phyloP scores from a whole-genome alignment of 2,113 vertebrate species.

The Chloropsis hardwickii region DNA sequence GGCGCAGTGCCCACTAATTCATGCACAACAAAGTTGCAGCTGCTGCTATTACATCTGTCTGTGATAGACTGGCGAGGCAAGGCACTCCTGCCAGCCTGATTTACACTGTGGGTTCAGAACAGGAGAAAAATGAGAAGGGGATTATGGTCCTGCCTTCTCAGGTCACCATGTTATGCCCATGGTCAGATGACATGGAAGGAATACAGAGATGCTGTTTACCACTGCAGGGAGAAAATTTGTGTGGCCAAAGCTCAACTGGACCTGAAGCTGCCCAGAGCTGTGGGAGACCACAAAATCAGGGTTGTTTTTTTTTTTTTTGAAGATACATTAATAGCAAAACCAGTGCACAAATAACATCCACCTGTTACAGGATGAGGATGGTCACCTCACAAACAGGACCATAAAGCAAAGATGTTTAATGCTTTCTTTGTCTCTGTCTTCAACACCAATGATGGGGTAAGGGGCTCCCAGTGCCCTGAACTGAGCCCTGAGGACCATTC shows the following conservation, averaged over 20 bases:
- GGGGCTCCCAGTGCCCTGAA: neutral
- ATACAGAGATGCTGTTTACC: neutral
- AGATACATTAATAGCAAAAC: neutral
- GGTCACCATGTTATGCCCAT: neutral
- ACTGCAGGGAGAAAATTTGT: neutral
- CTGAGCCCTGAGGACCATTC: neutral
- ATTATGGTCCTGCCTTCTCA: neutral
- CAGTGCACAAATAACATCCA: neutral
- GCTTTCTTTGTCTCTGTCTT: neutral
- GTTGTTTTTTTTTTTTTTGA: rapidly evolving
- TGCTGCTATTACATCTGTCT: neutral
- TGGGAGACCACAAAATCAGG: neutral
- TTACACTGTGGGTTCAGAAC: neutral
- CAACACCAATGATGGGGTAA: too few relatives aligned
- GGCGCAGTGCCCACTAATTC: neutral
- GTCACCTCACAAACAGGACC: neutral
- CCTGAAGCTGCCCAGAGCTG: neutral
- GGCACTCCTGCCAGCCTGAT: neutral
- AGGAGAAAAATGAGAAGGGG: neutral
- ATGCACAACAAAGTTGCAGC: neutral
- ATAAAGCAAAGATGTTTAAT: neutral
- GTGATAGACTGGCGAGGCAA: neutral
- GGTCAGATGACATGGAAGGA: neutral
- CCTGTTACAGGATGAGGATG: neutral
- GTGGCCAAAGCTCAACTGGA: neutral